Base-by-base conservation (phyloP, 2,888 invertebrate species). In the Sisyra nigra region DNA sequence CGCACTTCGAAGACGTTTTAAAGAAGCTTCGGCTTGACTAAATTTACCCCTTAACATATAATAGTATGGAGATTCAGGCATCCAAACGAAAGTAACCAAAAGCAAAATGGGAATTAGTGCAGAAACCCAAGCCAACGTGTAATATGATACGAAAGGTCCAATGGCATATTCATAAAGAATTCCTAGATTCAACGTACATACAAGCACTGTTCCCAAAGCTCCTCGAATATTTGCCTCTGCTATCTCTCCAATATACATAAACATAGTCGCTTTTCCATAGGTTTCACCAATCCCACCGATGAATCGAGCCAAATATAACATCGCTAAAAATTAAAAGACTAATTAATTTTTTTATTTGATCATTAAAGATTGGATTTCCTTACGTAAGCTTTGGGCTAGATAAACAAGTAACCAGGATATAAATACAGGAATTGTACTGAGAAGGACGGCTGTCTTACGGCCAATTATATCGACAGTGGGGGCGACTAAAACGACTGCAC, bases 181-280 rank as follows among this genome's bases (percentile, higher is more conserved):
- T 10, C 43, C 43, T 11, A 43, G 15, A 19, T 43, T 43, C n/a
- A 43, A 31, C 11, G 38, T 43, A 18, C 32, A 32, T 6, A 34
- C 43, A 38, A 43, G 38, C 3, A 43, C 10, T 30, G 37, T 37
- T 2, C 43, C 43, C 8, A 43, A 29, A 31, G 43, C 43, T 30
- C 43, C 43, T n/a, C 43, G 31, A 1, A 43, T 43, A 18, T 15
- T 33, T 5, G 43, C 30, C 13, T 43, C 43, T 9, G 43, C 29
- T 37, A 43, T 43, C 37, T 43, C 43, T 10, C 43, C 43, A 19
- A 43, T 15, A 17, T 43, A 43, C 43, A 43, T 43, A 19, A 43
- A 43, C 31, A 43, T 18, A 3, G 37, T 43, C 6, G 34, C 19
- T 43, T 43, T 43, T 38, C 38, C 43, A 18, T 37, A 37, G 5